Conservation (phyloP, 2,888 invertebrate genomes). For the Eristalinus aeneus region DNA sequence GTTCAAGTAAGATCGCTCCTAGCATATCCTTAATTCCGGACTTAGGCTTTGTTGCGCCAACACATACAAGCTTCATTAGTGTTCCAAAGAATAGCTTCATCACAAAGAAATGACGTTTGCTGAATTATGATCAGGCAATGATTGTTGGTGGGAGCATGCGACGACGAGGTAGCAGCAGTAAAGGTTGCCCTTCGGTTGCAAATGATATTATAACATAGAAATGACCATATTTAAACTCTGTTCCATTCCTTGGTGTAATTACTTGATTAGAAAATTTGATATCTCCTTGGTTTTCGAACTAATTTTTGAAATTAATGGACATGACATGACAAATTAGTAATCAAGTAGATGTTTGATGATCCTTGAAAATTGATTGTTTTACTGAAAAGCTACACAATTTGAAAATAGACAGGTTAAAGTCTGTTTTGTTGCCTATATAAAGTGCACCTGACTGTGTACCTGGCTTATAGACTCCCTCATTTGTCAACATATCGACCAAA, state of each 20-base stretch:
- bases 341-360: too few species aligned
- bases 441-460: too few species aligned
- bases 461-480: too few species aligned
- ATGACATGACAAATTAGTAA: too few species aligned
- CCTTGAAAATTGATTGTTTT: too few species aligned
- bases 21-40: constrained; percentile 82
- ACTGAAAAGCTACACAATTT: too few species aligned
- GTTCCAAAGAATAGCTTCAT: constrained; percentile 78
- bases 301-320: too few species aligned
- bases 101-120: constrained; percentile 80
- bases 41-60: constrained; percentile 82
- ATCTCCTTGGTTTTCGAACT: too few species aligned
- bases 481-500: too few species aligned
- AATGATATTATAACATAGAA: constrained; percentile 71
- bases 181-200: constrained; percentile 60
- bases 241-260: background rate
- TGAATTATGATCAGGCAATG: constrained; percentile 75
- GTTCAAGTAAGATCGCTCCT: constrained; percentile 78
- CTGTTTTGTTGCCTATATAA: too few species aligned
- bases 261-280: too few species aligned
- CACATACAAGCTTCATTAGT: constrained; percentile 78
- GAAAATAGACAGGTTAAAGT: too few species aligned
- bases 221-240: background rate
- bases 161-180: constrained; percentile 48
- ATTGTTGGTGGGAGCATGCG: constrained; percentile 25